Percentiles rank a stretch among this genome's conserved stretches.
These are phyloP conservation scores for Leptinotarsa undecemlineata DNA, from an alignment of 1,140 invertebrate species.

Conservation along the genomic window DNA sequence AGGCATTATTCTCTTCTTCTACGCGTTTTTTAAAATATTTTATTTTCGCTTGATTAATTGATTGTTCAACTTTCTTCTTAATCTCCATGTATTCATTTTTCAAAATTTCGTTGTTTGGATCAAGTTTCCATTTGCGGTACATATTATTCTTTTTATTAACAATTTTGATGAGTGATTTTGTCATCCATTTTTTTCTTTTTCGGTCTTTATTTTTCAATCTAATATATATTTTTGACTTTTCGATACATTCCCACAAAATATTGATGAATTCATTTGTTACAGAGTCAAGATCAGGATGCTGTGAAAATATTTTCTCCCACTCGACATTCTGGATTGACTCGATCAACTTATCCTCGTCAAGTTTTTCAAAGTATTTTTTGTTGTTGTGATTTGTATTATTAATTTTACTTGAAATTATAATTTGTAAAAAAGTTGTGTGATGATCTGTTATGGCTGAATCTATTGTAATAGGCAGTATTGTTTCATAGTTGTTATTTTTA, in stretches of 20 bases:
- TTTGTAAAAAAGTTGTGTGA: too few relatives aligned
- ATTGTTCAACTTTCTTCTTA: not conserved
- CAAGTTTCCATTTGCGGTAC: not conserved
- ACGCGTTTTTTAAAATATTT: constrained; percentile 6
- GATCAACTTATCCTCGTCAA: not conserved
- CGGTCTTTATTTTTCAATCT: not conserved
- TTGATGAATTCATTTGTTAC: not conserved
- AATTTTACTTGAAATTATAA: too few relatives aligned
- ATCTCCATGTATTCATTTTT: not conserved
- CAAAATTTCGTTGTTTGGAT: not conserved
- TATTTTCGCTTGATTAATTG: not conserved
- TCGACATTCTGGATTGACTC: not conserved
- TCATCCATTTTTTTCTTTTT: constrained; percentile 6
- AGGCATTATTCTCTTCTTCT: constrained; percentile 2
- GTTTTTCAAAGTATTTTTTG: not conserved
- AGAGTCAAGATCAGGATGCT: not conserved
- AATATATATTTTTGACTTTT: too few relatives aligned
- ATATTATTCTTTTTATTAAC: constrained; percentile 7
- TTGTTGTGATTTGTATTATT: not conserved
- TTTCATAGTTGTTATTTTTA: constrained; percentile 4
- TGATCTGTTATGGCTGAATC: not conserved
- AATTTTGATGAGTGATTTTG: constrained; percentile 1
- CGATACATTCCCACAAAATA: too few relatives aligned
- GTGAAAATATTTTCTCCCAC: too few relatives aligned
- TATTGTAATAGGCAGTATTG: not conserved